These are phyloP conservation scores for Callyntrura guangdongensis DNA, from an alignment of 2,888 invertebrate species.

Conservation along the genomic window DNA sequence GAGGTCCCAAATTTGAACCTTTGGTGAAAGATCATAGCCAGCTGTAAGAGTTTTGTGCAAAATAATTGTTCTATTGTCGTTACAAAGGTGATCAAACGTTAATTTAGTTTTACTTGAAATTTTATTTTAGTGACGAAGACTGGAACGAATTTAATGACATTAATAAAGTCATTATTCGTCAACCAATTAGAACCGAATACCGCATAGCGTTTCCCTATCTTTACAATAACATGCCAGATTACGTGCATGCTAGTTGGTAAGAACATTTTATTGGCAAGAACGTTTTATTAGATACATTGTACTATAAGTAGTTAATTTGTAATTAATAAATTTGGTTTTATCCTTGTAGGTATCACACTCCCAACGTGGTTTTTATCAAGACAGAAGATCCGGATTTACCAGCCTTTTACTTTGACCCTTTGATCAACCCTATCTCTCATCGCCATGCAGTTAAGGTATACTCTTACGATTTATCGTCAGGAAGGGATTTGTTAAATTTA, in stretches of 20 bases:
- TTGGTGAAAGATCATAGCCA: slow-evolving; percentile 99
- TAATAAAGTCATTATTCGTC: slow-evolving; percentile 99
- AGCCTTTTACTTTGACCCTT: slow-evolving; percentile 99
- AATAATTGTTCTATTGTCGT: slow-evolving; percentile 31
- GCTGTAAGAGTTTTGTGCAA: slow-evolving; percentile 88
- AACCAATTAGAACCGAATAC: slow-evolving; percentile 99
- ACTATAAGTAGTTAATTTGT: too few species aligned
- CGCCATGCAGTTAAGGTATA: slow-evolving; percentile 93
- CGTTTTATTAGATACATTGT: too few species aligned
- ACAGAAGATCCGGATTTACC: slow-evolving; percentile 99
- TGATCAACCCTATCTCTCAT: slow-evolving; percentile 99
- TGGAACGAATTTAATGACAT: slow-evolving; percentile 99
- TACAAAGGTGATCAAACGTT: too few species aligned
- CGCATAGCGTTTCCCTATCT: slow-evolving; percentile 99
- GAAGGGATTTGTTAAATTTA: not conserved
- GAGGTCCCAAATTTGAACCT: slow-evolving; percentile 99
- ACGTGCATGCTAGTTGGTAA: slow-evolving; percentile 99
- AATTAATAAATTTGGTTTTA: not conserved
- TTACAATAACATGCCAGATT: slow-evolving; percentile 99
- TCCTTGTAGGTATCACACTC: slow-evolving; percentile 96
- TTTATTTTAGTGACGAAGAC: slow-evolving; percentile 95
- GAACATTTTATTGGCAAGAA: slow-evolving; percentile 55
- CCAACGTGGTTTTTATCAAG: slow-evolving; percentile 99
- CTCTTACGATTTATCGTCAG: not conserved
- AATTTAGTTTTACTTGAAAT: slow-evolving; percentile 15